Evolutionary conservation across 2,888 invertebrate genomes (phyloP).

Genomic region (Meteorus cinctellus): DNA sequence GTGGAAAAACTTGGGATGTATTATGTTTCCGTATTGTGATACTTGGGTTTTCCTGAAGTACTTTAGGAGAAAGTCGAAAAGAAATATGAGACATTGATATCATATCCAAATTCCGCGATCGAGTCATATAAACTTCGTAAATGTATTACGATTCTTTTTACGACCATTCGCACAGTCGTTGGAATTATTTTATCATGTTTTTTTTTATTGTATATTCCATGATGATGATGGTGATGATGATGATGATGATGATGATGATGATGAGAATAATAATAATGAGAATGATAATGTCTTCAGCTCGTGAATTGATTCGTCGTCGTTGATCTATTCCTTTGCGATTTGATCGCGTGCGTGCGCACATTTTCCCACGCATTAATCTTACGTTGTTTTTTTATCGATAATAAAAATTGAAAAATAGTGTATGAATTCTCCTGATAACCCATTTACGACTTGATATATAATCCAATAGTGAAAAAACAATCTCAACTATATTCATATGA

Average conservation of each 20-base stretch:
- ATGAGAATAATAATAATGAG: too few relatives aligned
- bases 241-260: neutral
- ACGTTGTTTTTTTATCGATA: conserved; percentile 1
- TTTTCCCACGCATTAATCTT: conserved; percentile 30
- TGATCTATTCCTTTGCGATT: conserved; percentile 7
- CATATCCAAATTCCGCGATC: conserved; percentile 14
- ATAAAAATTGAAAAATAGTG: conserved; percentile 12
- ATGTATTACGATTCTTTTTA: conserved; percentile 23
- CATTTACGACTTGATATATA: neutral
- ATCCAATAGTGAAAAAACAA: neutral
- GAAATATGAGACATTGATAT: neutral
- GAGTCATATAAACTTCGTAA: conserved; percentile 1
- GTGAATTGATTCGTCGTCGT: neutral
- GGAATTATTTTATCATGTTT: neutral
- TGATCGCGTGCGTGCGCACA: neutral
- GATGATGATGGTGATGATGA: neutral
- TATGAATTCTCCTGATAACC: conserved; percentile 8
- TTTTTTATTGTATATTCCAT: conserved; percentile 3
- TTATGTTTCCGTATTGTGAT: conserved; percentile 3
- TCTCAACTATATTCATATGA: conserved; percentile 7
- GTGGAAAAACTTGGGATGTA: neutral
- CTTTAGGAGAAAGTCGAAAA: neutral
- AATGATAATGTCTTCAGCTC: neutral
- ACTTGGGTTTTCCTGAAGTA: neutral
- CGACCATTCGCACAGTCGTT: conserved; percentile 20